phyloP scores from a whole-genome alignment of 2,113 vertebrate genomes.

The Pandion haliaetus region DNA sequence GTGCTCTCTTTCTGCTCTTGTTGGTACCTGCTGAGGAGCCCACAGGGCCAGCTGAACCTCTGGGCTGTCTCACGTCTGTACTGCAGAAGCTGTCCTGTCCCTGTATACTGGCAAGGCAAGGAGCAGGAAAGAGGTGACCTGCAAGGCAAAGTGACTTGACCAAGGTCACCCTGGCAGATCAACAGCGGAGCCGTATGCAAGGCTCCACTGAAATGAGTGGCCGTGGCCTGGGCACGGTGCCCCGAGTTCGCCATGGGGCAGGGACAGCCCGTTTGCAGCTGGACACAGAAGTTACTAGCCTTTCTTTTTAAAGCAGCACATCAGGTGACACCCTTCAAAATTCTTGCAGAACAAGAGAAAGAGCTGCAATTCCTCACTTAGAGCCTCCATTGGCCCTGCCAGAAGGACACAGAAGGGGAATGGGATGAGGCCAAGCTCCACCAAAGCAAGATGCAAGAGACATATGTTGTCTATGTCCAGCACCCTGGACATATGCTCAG shows the following conservation, averaged over 20 bases:
- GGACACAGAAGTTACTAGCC: not conserved
- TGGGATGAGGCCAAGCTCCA: not conserved
- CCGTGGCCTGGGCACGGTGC: rapidly evolving
- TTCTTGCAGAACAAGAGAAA: not conserved
- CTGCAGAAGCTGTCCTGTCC: not conserved
- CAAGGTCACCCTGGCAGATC: not conserved
- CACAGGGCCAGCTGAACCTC: not conserved
- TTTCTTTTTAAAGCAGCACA: not conserved
- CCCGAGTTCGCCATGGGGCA: not conserved
- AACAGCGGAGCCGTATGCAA: not conserved
- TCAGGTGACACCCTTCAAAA: rapidly evolving
- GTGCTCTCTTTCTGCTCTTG: not conserved
- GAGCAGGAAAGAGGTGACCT: not conserved
- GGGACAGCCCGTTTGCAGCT: not conserved
- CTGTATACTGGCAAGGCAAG: rapidly evolving
- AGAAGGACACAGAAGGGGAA: not conserved
- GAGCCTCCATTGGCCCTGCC: rapidly evolving
- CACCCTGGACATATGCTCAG: not conserved
- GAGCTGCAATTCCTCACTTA: not conserved
- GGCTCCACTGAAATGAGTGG: rapidly evolving
- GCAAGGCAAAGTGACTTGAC: not conserved
- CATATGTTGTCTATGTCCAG: rapidly evolving
- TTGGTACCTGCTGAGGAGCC: not conserved
- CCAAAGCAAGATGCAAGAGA: not conserved
- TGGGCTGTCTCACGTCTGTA: not conserved